Percentiles rank a stretch among this genome's conserved stretches.
Conservation (phyloP, 1,140 invertebrate species). For the Pseudomyrmex gracilis region DNA sequence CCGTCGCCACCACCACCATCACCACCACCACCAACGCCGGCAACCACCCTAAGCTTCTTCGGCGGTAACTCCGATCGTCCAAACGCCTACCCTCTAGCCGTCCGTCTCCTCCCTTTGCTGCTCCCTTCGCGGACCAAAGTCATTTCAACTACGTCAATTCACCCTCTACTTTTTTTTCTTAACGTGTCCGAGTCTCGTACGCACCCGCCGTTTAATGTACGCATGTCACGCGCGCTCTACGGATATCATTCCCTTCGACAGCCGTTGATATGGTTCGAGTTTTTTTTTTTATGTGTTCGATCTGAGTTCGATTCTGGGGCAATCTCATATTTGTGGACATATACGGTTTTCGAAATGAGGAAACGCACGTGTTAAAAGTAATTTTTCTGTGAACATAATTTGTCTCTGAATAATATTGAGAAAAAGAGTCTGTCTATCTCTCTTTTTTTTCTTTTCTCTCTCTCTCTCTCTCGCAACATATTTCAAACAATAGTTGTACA, state of each 20-base stretch:
- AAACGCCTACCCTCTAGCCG: conserved; percentile 51
- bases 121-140: conserved; percentile 71
- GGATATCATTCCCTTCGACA: conserved; percentile 40
- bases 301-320: neutral
- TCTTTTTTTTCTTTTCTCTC: neutral
- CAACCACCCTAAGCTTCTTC: conserved; percentile 70
- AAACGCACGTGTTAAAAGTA: neutral
- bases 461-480: neutral
- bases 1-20: conserved; percentile 44
- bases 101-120: conserved; percentile 45
- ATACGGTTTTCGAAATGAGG: neutral
- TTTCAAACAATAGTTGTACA: too few relatives aligned
- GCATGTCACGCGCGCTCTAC: conserved; percentile 53
- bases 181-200: conserved; percentile 53
- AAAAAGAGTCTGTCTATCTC: neutral
- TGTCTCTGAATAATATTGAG: neutral
- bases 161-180: conserved; percentile 73
- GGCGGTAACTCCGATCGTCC: conserved; percentile 62
- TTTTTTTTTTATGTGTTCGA: conserved; percentile 45
- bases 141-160: conserved; percentile 76
- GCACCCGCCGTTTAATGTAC: conserved; percentile 40
- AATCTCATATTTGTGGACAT: neutral
- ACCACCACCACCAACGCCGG: conserved; percentile 27
- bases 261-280: conserved; percentile 24
- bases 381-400: neutral